Percentiles rank a stretch among this genome's conserved stretches.
Conservation (phyloP, 2,113 vertebrate species). For the Perca schrenkii region DNA sequence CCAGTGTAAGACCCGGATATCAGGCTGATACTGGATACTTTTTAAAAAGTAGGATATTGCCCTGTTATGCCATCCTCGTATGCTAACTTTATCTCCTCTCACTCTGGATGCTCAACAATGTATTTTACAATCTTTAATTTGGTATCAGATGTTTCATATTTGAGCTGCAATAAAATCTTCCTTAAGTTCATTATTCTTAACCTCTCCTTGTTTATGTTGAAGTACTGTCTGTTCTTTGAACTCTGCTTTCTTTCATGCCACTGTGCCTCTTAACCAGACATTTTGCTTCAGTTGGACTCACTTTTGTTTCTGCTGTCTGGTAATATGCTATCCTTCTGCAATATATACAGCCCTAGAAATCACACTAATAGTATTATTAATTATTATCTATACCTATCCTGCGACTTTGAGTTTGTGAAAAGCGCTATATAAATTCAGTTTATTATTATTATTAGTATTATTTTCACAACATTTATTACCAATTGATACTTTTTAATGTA, state of each 20-base stretch:
- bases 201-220: too few species aligned
- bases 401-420: too few species aligned
- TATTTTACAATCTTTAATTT: background rate
- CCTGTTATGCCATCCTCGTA: slow-evolving; percentile 13
- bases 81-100: background rate
- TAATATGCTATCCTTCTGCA: background rate
- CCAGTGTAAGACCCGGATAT: slow-evolving; percentile 37
- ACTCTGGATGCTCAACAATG: background rate
- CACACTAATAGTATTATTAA: too few species aligned
- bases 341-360: background rate
- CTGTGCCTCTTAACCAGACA: background rate
- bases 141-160: background rate
- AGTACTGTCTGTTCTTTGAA: slow-evolving; percentile 12
- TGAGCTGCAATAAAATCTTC: background rate
- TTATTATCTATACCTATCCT: too few species aligned
- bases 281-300: background rate
- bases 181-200: background rate
- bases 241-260: slow-evolving; percentile 11
- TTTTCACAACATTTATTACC: too few species aligned
- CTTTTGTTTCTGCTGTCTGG: background rate
- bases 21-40: slow-evolving; percentile 17
- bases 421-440: too few species aligned
- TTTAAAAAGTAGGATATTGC: slow-evolving; percentile 37
- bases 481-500: background rate
- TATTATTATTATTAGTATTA: too few species aligned